These are phyloP conservation scores for Diachrysia chrysitis DNA, from an alignment of 2,888 invertebrate genomes.

Conservation along the genomic window DNA sequence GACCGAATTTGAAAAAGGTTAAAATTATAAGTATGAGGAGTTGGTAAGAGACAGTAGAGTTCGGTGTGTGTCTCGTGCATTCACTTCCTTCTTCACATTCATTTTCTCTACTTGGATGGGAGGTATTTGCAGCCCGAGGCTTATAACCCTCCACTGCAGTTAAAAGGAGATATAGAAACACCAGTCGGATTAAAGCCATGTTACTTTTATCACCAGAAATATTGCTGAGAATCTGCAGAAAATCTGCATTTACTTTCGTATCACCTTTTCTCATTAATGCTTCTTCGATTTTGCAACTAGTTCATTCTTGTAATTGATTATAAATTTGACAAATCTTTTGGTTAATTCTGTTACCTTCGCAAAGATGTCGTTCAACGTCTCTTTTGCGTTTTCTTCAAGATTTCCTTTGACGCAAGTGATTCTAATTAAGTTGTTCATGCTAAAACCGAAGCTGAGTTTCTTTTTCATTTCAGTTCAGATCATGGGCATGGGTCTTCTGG, in stretches of 20 bases:
- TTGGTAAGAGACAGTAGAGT: conserved; percentile 17
- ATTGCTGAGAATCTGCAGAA: too few species aligned
- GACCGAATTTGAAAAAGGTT: conserved; percentile 24
- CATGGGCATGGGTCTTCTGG: not conserved
- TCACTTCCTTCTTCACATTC: conserved; percentile 9
- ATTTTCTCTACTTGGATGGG: not conserved
- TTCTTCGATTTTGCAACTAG: not conserved
- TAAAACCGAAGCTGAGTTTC: not conserved
- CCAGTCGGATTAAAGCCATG: conserved; percentile 13
- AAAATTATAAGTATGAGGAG: conserved; percentile 19
- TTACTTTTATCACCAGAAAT: not conserved
- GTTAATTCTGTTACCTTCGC: not conserved
- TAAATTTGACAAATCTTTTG: not conserved
- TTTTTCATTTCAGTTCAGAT: not conserved
- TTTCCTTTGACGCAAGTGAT: not conserved
- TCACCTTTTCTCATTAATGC: not conserved
- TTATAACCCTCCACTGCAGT: conserved; percentile 10
- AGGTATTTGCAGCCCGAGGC: too few species aligned
- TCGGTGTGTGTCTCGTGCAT: not conserved
- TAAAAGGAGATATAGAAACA: conserved; percentile 10
- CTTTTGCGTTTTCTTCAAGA: too few species aligned
- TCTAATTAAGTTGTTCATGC: not conserved
- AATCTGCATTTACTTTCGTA: not conserved
- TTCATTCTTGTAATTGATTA: not conserved
- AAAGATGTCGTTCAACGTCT: not conserved